Percentiles rank a stretch among this genome's conserved stretches.
phyloP scores from a whole-genome alignment of 2,797 vertebrate species.

The Oreortyx pictus region DNA sequence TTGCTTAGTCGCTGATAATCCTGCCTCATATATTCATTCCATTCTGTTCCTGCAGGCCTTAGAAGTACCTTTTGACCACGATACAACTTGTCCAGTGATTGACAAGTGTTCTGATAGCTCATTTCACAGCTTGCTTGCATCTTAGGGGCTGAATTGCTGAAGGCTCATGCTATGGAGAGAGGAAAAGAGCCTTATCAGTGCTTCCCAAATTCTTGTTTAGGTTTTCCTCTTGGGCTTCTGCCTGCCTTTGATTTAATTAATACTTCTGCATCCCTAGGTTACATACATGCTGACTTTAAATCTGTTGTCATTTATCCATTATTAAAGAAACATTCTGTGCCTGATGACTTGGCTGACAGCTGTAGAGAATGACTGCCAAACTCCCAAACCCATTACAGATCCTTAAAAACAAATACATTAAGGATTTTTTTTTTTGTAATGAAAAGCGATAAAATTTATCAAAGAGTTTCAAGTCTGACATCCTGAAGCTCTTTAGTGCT shows the following conservation, averaged over 20 bases:
- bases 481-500: not conserved
- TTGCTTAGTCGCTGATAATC: slow-evolving; percentile 49
- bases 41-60: slow-evolving; percentile 49
- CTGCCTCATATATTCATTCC: not conserved
- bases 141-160: slow-evolving; percentile 28
- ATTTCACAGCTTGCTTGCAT: slow-evolving; percentile 48
- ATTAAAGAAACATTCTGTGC: slow-evolving; percentile 44
- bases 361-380: slow-evolving; percentile 25
- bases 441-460: not conserved
- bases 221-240: slow-evolving; percentile 47
- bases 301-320: slow-evolving; percentile 63
- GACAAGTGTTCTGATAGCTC: slow-evolving; percentile 53
- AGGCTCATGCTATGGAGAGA: slow-evolving; percentile 34
- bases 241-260: slow-evolving; percentile 73
- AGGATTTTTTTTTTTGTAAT: not conserved
- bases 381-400: not conserved
- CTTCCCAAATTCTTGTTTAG: slow-evolving; percentile 59
- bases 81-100: slow-evolving; percentile 49
- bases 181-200: slow-evolving; percentile 55
- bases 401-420: not conserved
- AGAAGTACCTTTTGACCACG: slow-evolving; percentile 41
- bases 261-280: slow-evolving; percentile 58
- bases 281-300: slow-evolving; percentile 70
- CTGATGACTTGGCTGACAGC: slow-evolving; percentile 26
- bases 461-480: not conserved